Evolutionary conservation across 2,113 vertebrate genomes (phyloP), one percentile per base, ranked within the genome.

Genomic region (Diadophis punctatus): DNA sequence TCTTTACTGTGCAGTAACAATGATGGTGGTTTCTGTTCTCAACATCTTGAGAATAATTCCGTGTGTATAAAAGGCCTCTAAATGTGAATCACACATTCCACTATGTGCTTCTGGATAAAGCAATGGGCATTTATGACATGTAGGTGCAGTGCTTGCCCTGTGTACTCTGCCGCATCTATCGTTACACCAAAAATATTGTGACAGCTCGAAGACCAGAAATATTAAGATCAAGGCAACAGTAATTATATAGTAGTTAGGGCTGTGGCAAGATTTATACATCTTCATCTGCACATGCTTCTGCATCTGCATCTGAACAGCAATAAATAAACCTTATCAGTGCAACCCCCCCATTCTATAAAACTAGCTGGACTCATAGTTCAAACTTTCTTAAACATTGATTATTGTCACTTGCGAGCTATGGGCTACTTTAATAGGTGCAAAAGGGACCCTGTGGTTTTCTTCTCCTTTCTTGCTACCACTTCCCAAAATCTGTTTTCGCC

Each of bases 21-120:
- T 22, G 43, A 7, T 43, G 80, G 46, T 39, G 23, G 20, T 91
- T 55, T 46, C 14, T 91, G 8, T 46, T 56, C 25, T 46, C 34
- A 85, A 56, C 18, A 30, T 56, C 8, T 27, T 46, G 11, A 23
- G 55, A 56, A 22, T 51, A 91, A 91, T 92, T 48, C 63, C 27
- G n/a, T 52, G 48, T 58, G 51, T 39, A 87, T 39, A 20, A 48
- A 52, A 39, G 87, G 56, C 7, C 56, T 87, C 56, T 68, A 39
- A 74, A 68, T 68, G 58, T 53, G 91, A 91, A 48, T 88, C 86
- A 88, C 48, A 16, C 1, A 52, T 53, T 34, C 58, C 56, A 87
- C 10, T 63, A n/a, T 51, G 56, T 52, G 48, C 49, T 91, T 91
- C 85, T 92, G 86, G 48, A 86, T 68, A 58, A 92, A 88, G n/a